Conservation (phyloP, 2,113 vertebrate genomes). For the Coreoperca whiteheadi region DNA sequence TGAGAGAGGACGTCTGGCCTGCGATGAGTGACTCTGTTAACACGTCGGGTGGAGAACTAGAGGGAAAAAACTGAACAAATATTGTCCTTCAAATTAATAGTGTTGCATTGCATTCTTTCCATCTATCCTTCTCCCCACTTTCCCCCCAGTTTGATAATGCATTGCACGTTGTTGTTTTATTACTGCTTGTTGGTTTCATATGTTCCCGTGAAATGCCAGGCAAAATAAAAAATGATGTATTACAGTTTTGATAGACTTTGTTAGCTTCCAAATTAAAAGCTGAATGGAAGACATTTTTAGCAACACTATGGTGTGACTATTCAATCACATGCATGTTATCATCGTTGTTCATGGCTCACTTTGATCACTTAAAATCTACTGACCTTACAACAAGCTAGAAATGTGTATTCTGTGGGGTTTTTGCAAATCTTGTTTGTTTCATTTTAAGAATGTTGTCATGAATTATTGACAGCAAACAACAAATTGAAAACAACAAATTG, state of each 20-base stretch:
- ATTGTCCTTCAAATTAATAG: not conserved
- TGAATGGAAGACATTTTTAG: not conserved
- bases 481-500: too few species aligned
- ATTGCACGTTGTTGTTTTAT: not conserved
- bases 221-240: not conserved
- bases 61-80: not conserved
- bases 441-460: not conserved
- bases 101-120: not conserved
- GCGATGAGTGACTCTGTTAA: conserved; percentile 61
- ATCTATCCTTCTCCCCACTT: not conserved
- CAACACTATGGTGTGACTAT: not conserved
- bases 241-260: not conserved
- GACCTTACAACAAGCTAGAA: not conserved
- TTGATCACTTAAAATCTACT: not conserved
- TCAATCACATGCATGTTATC: not conserved
- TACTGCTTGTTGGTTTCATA: not conserved
- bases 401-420: not conserved
- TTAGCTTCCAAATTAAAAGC: not conserved
- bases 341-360: not conserved
- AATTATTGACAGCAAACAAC: too few species aligned
- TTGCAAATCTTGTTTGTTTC: not conserved
- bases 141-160: too few species aligned
- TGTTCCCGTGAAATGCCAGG: not conserved
- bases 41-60: conserved; percentile 11
- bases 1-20: conserved; percentile 50